These are phyloP conservation scores for Pachycephus smyrnensis DNA, from an alignment of 2,888 invertebrate genomes.

Conservation along the genomic window DNA sequence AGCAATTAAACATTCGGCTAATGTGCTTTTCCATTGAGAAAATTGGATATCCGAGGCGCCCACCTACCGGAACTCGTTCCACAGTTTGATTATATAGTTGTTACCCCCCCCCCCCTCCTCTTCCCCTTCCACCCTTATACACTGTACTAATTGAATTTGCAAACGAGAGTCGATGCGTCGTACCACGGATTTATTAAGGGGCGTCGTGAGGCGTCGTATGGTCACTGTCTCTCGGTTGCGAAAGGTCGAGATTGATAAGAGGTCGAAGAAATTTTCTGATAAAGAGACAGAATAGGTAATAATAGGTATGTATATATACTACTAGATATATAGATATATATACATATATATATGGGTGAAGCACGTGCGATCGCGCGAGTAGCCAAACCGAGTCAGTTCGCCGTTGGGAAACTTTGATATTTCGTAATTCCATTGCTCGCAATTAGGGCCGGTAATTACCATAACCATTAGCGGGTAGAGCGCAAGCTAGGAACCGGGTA, in stretches of 20 bases:
- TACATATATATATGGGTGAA: neutral
- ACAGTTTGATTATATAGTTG: slow-evolving; percentile 2
- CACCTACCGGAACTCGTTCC: slow-evolving; percentile 10
- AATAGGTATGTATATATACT: too few relatives aligned
- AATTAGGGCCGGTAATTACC: slow-evolving; percentile 67
- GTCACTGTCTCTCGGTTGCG: neutral
- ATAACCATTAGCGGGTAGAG: slow-evolving; percentile 64
- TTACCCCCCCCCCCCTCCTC: neutral
- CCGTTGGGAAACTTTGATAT: slow-evolving; percentile 61
- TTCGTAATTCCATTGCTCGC: slow-evolving; percentile 67
- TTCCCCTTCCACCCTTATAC: neutral
- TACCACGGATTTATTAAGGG: neutral
- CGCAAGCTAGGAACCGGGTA: slow-evolving; percentile 32
- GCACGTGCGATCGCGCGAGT: slow-evolving; percentile 3
- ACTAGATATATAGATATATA: neutral
- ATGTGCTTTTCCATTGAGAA: slow-evolving; percentile 64
- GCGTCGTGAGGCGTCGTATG: neutral
- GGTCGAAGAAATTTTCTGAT: neutral
- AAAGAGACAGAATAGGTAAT: neutral
- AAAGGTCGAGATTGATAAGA: neutral
- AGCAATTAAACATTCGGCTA: slow-evolving; percentile 62
- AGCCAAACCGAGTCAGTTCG: slow-evolving; percentile 23
- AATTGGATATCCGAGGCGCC: slow-evolving; percentile 58
- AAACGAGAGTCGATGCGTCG: neutral
- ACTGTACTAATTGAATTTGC: slow-evolving; percentile 55